Base-by-base conservation (phyloP, 37 sponge, comb jelly and placozoan species). In the Mnemiopsis leidyi region DNA sequence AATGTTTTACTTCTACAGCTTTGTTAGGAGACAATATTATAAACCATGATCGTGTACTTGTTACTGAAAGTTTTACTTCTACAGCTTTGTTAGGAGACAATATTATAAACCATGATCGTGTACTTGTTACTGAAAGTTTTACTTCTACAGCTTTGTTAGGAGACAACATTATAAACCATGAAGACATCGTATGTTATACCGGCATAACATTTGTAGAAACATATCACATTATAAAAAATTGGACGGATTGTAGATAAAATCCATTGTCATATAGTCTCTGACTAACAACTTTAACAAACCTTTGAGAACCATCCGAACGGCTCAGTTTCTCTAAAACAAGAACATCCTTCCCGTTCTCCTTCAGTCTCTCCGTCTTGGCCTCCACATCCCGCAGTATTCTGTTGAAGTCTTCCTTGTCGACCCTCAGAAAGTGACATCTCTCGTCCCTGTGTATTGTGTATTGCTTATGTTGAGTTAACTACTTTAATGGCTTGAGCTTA, bases 351-450 rank as follows among this genome's bases (percentile, higher is more conserved):
- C 96, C 97, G 25, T 95, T 83, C 34, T 97, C 95, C 30, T 69
- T 93, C 9, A 97, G 31, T 38, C 95, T 76, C 20, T 95, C 93
- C 24, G 95, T 97, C 83, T 96, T 95, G 33, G 94, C 94, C 93
- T 97, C 96, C 34, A 95, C 96, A 0, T 94, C 94, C 36, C 93
- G 93, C 31, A 97, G 93, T 30, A 95, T 97, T 0, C 95, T 92
- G 20, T 93, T 93, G 92, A 97, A 97, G 93, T 97, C 97, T 23
- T 94, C 94, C 38, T 95, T 93, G 36, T 95, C 95, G 32, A 97
- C 93, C 18, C 93, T 29, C 3, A 95, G 48, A 82, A 97, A 97
- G 93, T 92, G 93, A 35, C 95, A 95, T 94, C 95, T 69, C 38
- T 92, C 93, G 32, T 92, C 75, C 0, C 76, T 92, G 93, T 23